Evolutionary conservation across 2,797 vertebrate genomes (phyloP).

Genomic region (Bufotes viridis): DNA sequence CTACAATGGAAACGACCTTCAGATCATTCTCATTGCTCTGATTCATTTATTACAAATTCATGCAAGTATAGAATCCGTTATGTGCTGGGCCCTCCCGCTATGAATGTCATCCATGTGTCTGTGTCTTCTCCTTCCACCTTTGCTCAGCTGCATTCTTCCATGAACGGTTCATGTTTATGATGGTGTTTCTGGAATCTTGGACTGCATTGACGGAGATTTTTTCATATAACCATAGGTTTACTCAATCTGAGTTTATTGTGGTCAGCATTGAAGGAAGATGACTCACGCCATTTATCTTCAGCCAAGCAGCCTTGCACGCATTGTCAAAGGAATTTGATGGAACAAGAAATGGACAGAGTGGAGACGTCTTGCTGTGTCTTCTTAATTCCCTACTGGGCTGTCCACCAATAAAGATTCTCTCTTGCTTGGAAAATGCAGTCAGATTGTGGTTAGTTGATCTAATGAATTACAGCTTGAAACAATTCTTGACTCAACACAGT

Average conservation of each 20-base stretch:
- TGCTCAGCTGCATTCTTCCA: neutral
- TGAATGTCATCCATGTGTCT: slow-evolving; percentile 19
- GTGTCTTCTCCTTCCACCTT: slow-evolving; percentile 16
- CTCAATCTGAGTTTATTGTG: slow-evolving; percentile 53
- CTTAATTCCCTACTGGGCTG: slow-evolving; percentile 42
- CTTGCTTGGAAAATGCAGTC: slow-evolving; percentile 36
- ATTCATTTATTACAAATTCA: neutral
- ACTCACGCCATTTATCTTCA: slow-evolving; percentile 34
- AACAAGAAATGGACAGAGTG: slow-evolving; percentile 23
- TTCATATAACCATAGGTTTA: slow-evolving; percentile 43
- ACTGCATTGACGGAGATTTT: slow-evolving; percentile 31
- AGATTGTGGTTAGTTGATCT: slow-evolving; percentile 52
- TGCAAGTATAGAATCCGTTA: neutral
- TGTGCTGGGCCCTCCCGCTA: neutral
- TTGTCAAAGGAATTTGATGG: slow-evolving; percentile 48
- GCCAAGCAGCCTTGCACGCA: slow-evolving; percentile 44
- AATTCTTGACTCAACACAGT: slow-evolving; percentile 1
- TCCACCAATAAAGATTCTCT: slow-evolving; percentile 42
- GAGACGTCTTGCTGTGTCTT: slow-evolving; percentile 33
- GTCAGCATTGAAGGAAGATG: slow-evolving; percentile 44
- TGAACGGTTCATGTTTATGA: slow-evolving; percentile 32
- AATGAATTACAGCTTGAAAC: slow-evolving; percentile 49
- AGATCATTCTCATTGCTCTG: neutral
- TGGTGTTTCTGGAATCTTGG: slow-evolving; percentile 27
- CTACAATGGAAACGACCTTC: neutral